Conservation (phyloP, 2,113 vertebrate species). For the Odobenus rosmarus region DNA sequence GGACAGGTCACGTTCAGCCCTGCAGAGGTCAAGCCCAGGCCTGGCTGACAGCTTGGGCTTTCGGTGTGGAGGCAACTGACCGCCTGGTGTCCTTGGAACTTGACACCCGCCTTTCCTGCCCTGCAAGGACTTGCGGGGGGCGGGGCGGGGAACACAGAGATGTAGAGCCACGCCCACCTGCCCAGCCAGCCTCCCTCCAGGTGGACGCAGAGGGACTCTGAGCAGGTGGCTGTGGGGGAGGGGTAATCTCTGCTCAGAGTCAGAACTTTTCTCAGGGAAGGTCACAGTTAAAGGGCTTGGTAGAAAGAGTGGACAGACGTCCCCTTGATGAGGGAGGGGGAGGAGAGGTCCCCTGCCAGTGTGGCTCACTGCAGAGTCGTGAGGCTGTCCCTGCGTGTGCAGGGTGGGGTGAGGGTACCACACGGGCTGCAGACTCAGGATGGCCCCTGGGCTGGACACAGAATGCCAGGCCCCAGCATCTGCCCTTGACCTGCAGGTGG, state of each 20-base stretch:
- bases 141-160: too few relatives aligned
- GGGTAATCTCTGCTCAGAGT: not conserved
- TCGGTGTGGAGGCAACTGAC: not conserved
- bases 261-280: not conserved
- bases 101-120: not conserved
- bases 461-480: not conserved
- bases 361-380: not conserved
- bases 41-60: fast-evolving
- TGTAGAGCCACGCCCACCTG: not conserved
- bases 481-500: too few relatives aligned
- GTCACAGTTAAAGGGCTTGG: too few relatives aligned
- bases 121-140: not conserved
- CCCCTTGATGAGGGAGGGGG: not conserved
- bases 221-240: too few relatives aligned
- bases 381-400: fast-evolving
- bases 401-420: not conserved
- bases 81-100: not conserved
- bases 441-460: not conserved
- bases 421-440: not conserved
- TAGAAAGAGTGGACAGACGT: not conserved
- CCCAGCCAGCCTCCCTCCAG: not conserved
- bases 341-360: fast-evolving
- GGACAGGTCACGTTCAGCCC: not conserved
- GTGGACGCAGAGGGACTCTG: fast-evolving
- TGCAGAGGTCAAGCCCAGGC: not conserved